These are phyloP conservation scores for Bovichtus diacanthus DNA, from an alignment of 2,797 vertebrate genomes.

Conservation along the genomic window DNA sequence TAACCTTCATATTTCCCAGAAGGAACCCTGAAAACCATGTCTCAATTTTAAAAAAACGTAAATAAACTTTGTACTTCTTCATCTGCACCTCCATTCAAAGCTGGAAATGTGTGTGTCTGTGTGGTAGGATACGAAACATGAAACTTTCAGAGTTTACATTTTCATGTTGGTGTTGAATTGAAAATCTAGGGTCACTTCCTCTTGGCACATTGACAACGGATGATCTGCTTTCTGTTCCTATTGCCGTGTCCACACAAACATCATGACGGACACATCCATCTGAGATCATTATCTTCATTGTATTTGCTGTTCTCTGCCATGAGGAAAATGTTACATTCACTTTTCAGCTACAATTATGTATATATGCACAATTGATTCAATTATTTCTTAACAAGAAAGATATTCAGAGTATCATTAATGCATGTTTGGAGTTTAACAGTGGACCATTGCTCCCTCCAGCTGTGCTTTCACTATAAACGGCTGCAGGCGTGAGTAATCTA, in stretches of 20 bases:
- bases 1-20: not conserved
- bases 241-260: constrained; percentile 9
- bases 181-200: constrained; percentile 36
- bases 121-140: constrained; percentile 29
- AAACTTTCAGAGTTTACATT: not conserved
- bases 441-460: constrained; percentile 7
- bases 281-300: not conserved
- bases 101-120: not conserved
- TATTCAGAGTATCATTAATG: not conserved
- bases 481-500: not conserved
- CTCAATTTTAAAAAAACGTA: too few relatives aligned
- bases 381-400: not conserved
- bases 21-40: not conserved
- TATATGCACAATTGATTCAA: constrained; percentile 1
- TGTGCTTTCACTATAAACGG: constrained; percentile 9
- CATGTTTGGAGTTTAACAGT: not conserved
- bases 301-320: not conserved
- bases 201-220: constrained; percentile 32
- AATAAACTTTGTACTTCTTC: not conserved
- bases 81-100: not conserved
- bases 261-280: not conserved
- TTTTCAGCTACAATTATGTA: constrained; percentile 7
- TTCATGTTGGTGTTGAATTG: constrained; percentile 17
- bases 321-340: not conserved
- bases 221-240: constrained; percentile 21